Evolutionary conservation across 64 coral and sea anemone species (phyloP), one percentile per base, ranked within the genome.

Genomic region (Acropora yongei): DNA sequence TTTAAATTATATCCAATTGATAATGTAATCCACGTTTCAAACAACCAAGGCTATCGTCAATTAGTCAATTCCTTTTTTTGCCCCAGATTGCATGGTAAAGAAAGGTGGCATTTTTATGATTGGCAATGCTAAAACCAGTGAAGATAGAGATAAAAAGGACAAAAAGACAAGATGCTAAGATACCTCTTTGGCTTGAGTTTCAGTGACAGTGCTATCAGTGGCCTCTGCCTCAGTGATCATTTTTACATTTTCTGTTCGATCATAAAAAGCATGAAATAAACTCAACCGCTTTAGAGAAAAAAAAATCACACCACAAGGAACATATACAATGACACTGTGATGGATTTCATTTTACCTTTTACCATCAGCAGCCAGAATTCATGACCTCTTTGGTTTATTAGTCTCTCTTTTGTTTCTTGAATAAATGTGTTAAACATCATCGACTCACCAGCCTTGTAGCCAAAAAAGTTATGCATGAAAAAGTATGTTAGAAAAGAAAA

Each of bases 351-450:
- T 44, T 51, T 47, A 97, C 95, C 92, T 97, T 91, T 97, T 6
- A 51, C 75, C 8, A 97, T 7, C 53, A 94, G 75, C 49, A 88
- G 39, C 95, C 95, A 97, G 82, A 97, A 97, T 20, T 80, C 88
- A 87, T 97, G 95, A 0, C 95, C 95, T 77, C 92, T 87, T 84
- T 94, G 82, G 79, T 94, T 97, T 20, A 94, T 68, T 57, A 97
- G 78, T 53, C 72, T 94, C 13, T 76, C 88, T 91, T 94, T 97
- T 3, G 94, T 51, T 67, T 97, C 95, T 75, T 83, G 82, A 41
- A 97, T 84, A 83, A 97, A 97, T 44, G 49, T 63, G 58, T 97
- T 97, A 41, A 97, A 93, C 95, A 97, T 97, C 16, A 49, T 61
- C 19, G 92, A 46, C 91, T 97, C 89, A 11, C 79, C 89, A n/a